Base-by-base conservation (phyloP, 64 coral and sea anemone genomes). In the Astreopora myriophthalma region DNA sequence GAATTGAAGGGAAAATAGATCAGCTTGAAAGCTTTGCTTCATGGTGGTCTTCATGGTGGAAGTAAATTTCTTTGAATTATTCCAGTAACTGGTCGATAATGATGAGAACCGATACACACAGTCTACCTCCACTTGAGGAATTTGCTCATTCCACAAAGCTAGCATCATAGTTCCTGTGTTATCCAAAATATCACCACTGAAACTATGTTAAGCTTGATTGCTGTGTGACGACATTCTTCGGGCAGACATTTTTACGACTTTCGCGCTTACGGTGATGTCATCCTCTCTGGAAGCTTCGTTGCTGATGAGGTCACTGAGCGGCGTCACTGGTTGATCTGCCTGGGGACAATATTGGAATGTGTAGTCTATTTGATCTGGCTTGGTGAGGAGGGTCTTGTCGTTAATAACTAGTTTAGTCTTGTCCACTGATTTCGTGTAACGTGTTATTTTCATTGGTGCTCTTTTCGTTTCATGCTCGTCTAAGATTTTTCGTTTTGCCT, bases 61-160 rank as follows among this genome's bases (percentile, higher is more conserved):
- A 55, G 51, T 16, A 10, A 55, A 13, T 16, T 55, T 22, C 51
- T 55, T 55, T 3, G 51, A 55, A 55, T 55, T 55, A 55, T 55
- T 55, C 51, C 51, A 55, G 51, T 55, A 55, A 55, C 51, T 55
- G 51, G 51, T 55, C 17, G 51, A 55, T 55, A 55, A 19, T 55
- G 51, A 55, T 55, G 17, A 16, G 51, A 55, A 55, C 17, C 17
- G 16, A 55, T 55, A 55, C 5, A 55, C 51, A 55, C 13, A 30
- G 36, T 69, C 61, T 34, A 65, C 52, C 79, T 93, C 22, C 10
- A 93, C 48, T 28, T 87, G 81, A 57, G 48, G 10, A 20, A 93
- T 86, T 52, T 93, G 83, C 48, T 86, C 51, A 71, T 93, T 76
- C 91, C 90, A 93, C 34, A 93, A 71, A 71, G 87, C 91, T 35